Conservation (phyloP, 1,140 invertebrate species). For the Aphelinus certus region DNA sequence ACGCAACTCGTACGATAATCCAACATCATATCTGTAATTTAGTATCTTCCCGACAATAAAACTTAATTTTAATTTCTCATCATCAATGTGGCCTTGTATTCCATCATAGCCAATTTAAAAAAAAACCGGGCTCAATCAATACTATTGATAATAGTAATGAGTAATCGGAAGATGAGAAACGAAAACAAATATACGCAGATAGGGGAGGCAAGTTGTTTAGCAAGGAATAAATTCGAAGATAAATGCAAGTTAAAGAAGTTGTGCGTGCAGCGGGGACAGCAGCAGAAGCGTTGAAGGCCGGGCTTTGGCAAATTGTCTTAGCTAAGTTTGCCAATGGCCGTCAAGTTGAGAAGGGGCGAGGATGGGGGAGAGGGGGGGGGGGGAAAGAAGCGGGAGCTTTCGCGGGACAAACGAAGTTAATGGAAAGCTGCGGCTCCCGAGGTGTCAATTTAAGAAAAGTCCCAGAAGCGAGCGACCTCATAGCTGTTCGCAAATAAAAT, state of each 20-base stretch:
- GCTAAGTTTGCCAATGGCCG: slow-evolving; percentile 6
- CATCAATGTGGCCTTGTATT: too few relatives aligned
- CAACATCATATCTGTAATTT: too few relatives aligned
- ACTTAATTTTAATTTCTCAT: too few relatives aligned
- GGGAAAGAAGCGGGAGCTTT: neutral
- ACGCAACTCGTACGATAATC: too few relatives aligned
- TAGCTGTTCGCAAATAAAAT: slow-evolving; percentile 7
- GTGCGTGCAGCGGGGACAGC: too few relatives aligned
- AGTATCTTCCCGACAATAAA: too few relatives aligned
- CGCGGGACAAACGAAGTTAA: slow-evolving; percentile 25
- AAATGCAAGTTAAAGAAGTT: slow-evolving; percentile 25
- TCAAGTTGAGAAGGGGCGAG: slow-evolving; percentile 6
- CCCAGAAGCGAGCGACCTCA: neutral
- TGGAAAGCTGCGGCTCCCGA: slow-evolving; percentile 30
- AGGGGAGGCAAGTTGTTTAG: neutral
- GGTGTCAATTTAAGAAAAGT: slow-evolving; percentile 33
- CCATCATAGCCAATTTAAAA: too few relatives aligned
- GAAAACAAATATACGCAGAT: too few relatives aligned
- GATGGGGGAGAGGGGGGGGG: too few relatives aligned
- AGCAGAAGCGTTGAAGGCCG: neutral
- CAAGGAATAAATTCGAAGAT: neutral
- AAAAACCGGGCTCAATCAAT: too few relatives aligned
- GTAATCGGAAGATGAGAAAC: too few relatives aligned
- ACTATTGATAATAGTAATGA: too few relatives aligned
- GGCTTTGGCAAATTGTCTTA: neutral